Base-by-base conservation (phyloP, 2,888 invertebrate genomes). In the Drosophila atripex region DNA sequence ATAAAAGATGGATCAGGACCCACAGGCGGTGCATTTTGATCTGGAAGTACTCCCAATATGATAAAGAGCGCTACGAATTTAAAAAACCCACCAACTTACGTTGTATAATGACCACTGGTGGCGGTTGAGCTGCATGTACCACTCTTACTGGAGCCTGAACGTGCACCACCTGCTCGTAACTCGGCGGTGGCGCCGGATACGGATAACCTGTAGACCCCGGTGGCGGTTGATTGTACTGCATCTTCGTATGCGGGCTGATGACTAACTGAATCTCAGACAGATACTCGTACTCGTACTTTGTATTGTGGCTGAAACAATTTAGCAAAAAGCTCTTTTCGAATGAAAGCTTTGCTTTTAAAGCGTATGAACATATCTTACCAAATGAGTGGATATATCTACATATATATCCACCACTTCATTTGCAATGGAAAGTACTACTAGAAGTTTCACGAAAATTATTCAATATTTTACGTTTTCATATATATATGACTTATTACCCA, bases 61-160 rank as follows among this genome's bases (percentile, higher is more conserved):
- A 14, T 9, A 11, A 14, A 14, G 7, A 6, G 11, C 7, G 11
- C 6, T n/a, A 8, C 2, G 8, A 14, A 38, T 4, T 38, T 6
- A 38, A 38, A 14, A 16, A 41, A 3, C 16, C 4, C 9, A 5
- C 1, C 7, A 39, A 80, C 90, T 85, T 76, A 90, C 90, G 90
- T 53, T 90, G 90, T 70, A 90, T 87, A 64, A 91, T 87, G 18
- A 90, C 88, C 45, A 91, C 82, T 9, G 88, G 87, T 5, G 73
- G 59, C 6, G 73, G 59, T 16, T 71, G 46, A 5, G 60, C 39
- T 18, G 51, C 23, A 8, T 75, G 64, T 7, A 49, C 30, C 43
- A 64, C 51, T 14, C 54, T 45, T 3, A 47, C 32, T 18, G 64
- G 64, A 1, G 54, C 45, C 30, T 64, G 50, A 2, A 72, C 50